Percentiles rank a stretch among this genome's conserved stretches.
Evolutionary conservation across 2,113 vertebrate species (phyloP).

Genomic region (Syngnathus scovelli): DNA sequence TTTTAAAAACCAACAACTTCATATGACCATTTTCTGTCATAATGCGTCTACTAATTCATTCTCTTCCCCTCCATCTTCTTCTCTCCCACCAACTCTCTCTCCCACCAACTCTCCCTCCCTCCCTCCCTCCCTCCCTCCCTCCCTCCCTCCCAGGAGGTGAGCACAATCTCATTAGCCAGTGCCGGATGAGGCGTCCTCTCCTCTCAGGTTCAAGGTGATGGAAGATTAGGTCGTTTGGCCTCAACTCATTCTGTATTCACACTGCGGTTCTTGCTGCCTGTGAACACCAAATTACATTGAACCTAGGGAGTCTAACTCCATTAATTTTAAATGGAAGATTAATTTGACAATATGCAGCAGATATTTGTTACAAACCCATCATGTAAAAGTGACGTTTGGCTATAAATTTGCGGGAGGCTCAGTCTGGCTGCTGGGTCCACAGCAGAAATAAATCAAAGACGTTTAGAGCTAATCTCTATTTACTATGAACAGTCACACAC

Average conservation of each 20-base stretch:
- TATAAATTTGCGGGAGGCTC: constrained; percentile 89
- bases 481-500: constrained; percentile 48
- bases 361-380: constrained; percentile 99
- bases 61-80: constrained; percentile 39
- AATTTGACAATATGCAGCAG: constrained; percentile 99
- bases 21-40: constrained; percentile 19
- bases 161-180: constrained; percentile 96
- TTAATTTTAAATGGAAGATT: constrained; percentile 99
- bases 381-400: constrained; percentile 96
- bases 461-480: constrained; percentile 88
- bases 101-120: constrained; percentile 32
- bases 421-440: constrained; percentile 76
- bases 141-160: constrained; percentile 79
- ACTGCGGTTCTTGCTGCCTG: constrained; percentile 79
- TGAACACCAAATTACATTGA: constrained; percentile 99
- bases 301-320: constrained; percentile 99
- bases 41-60: constrained; percentile 43
- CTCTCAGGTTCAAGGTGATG: constrained; percentile 98
- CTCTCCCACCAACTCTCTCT: constrained; percentile 27
- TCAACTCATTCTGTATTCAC: constrained; percentile 89
- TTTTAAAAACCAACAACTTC: constrained; percentile 5
- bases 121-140: constrained; percentile 44
- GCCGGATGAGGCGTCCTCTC: constrained; percentile 92
- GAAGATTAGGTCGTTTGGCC: constrained; percentile 96
- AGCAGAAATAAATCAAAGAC: constrained; percentile 88